Base-by-base conservation (phyloP, 2,888 invertebrate genomes). In the Chrysolina haemoptera region DNA sequence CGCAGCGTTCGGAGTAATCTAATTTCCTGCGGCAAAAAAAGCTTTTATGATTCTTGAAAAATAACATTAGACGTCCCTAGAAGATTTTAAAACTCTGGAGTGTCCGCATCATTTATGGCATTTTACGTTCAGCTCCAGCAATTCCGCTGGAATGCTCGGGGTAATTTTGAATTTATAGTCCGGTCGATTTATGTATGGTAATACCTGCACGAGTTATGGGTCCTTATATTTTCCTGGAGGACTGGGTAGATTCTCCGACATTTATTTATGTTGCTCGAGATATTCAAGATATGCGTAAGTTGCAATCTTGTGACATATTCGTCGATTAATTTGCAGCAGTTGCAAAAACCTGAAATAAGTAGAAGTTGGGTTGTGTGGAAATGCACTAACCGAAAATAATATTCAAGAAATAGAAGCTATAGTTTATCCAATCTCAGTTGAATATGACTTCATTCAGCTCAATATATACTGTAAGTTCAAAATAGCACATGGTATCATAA, bases 51-150 rank as follows among this genome's bases (percentile, higher is more conserved):
- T 80, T 80, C 79, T 77, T 73, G 74, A 76, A 78, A 78, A 78
- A 77, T 79, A 80, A 78, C 78, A 78, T 79, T 78, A 79, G 78
- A 75, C 77, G 76, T 71, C 78, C 78, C 75, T 78, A 73, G 79
- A 82, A 80, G 80, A 81, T 82, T 81, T 82, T 81, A 80, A 81
- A 81, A 81, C 80, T 77, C 81, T 79, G 77, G 75, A 81, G 81
- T 80, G 81, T 81, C 80, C 81, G 78, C 81, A 81, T 79, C 82
- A 81, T 82, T 82, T 83, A 83, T 78, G 75, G 78, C 79, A 78
- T 81, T 82, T 81, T 79, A 80, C 79, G 79, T 79, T 81, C 78
- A 75, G 74, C 79, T 78, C 78, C 77, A 73, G 79, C 79, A 78
- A 77, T 80, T 81, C 75, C 78, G 46, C 74, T 62, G 67, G 77